Percentiles rank a stretch among this genome's conserved stretches.
phyloP scores from a whole-genome alignment of 2,888 invertebrate genomes.

The Glaucopsyche alexis region DNA sequence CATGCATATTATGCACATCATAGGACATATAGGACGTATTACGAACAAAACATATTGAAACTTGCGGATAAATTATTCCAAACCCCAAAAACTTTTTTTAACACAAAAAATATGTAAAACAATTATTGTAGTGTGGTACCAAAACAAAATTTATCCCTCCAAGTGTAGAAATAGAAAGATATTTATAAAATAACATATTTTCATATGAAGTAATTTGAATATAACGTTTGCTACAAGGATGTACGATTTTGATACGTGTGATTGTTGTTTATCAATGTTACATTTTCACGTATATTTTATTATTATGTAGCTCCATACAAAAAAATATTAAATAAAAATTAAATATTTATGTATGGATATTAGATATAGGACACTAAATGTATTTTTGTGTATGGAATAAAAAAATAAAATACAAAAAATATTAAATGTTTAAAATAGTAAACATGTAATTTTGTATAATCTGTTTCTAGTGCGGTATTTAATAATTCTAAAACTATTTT shows the following conservation, averaged over 20 bases:
- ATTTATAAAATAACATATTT: constrained; percentile 12
- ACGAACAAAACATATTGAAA: not conserved
- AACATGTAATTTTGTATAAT: not conserved
- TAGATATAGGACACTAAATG: not conserved
- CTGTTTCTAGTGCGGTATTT: not conserved
- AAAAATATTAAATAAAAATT: too few species aligned
- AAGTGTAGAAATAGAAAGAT: not conserved
- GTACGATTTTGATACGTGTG: constrained; percentile 1
- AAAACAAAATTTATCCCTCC: not conserved
- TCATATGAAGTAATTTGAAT: not conserved
- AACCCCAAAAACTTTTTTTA: constrained; percentile 33
- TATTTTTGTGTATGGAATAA: not conserved
- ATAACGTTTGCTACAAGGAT: constrained; percentile 6
- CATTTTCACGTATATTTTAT: not conserved
- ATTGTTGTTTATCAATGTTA: not conserved
- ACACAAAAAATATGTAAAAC: constrained; percentile 32
- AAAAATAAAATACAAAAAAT: not conserved
- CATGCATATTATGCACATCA: too few species aligned
- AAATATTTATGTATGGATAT: not conserved
- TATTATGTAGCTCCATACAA: not conserved
- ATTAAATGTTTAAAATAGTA: not conserved
- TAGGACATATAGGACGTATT: too few species aligned
- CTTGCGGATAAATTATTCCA: not conserved
- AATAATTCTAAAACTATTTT: not conserved
- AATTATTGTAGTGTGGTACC: not conserved